These are phyloP conservation scores for Phylloscopus collybita DNA, from an alignment of 2,797 vertebrate genomes.

Conservation along the genomic window DNA sequence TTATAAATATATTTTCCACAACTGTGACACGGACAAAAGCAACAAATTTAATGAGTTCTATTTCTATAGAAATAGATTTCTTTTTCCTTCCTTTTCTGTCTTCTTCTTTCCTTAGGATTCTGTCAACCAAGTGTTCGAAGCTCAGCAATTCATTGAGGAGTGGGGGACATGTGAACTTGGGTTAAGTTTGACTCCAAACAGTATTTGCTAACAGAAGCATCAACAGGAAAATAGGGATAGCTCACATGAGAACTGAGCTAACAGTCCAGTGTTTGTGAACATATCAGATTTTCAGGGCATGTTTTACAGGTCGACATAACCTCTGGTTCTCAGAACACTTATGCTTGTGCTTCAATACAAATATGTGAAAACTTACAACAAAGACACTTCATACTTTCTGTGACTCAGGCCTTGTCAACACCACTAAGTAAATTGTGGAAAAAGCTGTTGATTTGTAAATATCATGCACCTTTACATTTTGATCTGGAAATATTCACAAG, in stretches of 20 bases:
- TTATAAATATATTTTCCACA: not conserved
- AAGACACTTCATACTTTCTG: not conserved
- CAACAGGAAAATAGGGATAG: not conserved
- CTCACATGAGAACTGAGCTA: not conserved
- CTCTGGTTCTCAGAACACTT: not conserved
- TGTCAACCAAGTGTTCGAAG: not conserved
- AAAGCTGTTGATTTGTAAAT: not conserved
- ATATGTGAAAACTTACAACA: not conserved
- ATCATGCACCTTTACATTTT: not conserved
- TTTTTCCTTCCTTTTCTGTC: not conserved
- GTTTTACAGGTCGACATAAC: not conserved
- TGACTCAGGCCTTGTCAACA: not conserved
- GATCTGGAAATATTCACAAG: not conserved
- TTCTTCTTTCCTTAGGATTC: not conserved
- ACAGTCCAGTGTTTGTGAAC: not conserved
- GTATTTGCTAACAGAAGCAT: not conserved
- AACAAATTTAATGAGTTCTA: not conserved
- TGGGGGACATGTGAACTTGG: not conserved
- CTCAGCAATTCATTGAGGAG: not conserved
- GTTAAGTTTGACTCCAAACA: not conserved
- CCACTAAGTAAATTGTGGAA: not conserved
- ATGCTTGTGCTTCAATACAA: not conserved
- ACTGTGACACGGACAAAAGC: not conserved
- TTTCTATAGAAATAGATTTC: not conserved
- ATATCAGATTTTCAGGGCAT: not conserved